Evolutionary conservation across 2,888 invertebrate species (phyloP).

Genomic region (Drosophila paramelanica): DNA sequence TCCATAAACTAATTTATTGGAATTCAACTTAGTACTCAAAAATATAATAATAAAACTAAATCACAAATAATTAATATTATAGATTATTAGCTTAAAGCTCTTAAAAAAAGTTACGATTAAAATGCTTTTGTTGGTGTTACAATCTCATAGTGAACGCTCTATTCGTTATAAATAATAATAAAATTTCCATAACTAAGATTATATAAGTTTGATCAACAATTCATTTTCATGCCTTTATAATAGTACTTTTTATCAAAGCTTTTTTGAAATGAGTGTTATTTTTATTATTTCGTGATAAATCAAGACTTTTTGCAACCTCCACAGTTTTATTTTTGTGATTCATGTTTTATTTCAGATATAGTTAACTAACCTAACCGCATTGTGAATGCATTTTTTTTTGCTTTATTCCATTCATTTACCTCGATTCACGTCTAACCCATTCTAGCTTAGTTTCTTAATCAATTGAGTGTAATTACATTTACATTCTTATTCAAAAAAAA

Average conservation of each 20-base stretch:
- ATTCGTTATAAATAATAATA: not conserved
- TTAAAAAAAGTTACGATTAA: not conserved
- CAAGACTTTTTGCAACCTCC: conserved; percentile 14
- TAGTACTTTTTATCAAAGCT: not conserved
- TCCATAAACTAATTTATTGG: too few species aligned
- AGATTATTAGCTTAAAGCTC: not conserved
- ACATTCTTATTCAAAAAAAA: not conserved
- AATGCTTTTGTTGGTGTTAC: not conserved
- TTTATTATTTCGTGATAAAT: conserved; percentile 20
- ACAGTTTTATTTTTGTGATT: not conserved
- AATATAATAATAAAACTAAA: not conserved
- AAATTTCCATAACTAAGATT: not conserved
- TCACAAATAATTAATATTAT: not conserved
- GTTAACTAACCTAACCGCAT: conserved; percentile 22
- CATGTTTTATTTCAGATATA: conserved; percentile 8
- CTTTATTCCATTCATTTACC: conserved; percentile 36
- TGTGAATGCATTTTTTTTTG: not conserved
- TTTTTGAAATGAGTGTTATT: not conserved
- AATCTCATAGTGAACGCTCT: not conserved
- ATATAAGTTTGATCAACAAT: not conserved
- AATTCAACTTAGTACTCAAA: too few species aligned
- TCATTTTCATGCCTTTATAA: not conserved
- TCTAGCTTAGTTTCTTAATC: conserved; percentile 10
- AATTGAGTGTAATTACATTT: conserved; percentile 20
- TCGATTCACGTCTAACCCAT: not conserved